These are phyloP conservation scores for Marcusenius ussheri DNA, from an alignment of 2,113 vertebrate genomes.

Conservation along the genomic window DNA sequence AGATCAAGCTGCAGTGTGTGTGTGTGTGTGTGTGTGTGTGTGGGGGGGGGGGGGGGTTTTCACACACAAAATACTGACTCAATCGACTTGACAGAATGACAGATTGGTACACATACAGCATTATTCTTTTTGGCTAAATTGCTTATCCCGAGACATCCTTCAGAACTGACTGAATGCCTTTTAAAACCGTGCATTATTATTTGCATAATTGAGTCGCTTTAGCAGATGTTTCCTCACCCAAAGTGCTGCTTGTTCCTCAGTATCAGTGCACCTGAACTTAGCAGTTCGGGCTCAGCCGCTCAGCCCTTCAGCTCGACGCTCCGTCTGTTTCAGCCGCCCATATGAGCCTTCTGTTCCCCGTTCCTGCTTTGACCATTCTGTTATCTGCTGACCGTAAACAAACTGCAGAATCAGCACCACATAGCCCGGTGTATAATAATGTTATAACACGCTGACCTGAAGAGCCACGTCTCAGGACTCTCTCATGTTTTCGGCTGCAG, in stretches of 20 bases:
- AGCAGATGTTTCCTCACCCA: neutral
- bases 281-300: neutral
- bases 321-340: neutral
- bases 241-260: neutral
- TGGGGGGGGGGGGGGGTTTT: neutral
- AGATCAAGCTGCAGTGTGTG: slow-evolving; percentile 31
- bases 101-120: slow-evolving; percentile 7
- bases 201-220: neutral
- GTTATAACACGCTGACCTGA: neutral
- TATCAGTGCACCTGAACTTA: neutral
- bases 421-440: neutral
- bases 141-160: neutral
- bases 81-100: neutral
- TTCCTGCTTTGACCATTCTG: neutral
- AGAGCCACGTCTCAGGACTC: neutral
- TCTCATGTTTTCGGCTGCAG: slow-evolving; percentile 62
- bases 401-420: neutral
- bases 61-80: slow-evolving; percentile 5
- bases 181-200: neutral
- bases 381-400: neutral
- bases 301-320: neutral
- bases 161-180: neutral
- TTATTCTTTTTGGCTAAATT: slow-evolving; percentile 6
- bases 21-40: neutral
- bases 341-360: neutral